These are phyloP conservation scores for Biston betularia DNA, from an alignment of 2,888 invertebrate species.

Conservation along the genomic window DNA sequence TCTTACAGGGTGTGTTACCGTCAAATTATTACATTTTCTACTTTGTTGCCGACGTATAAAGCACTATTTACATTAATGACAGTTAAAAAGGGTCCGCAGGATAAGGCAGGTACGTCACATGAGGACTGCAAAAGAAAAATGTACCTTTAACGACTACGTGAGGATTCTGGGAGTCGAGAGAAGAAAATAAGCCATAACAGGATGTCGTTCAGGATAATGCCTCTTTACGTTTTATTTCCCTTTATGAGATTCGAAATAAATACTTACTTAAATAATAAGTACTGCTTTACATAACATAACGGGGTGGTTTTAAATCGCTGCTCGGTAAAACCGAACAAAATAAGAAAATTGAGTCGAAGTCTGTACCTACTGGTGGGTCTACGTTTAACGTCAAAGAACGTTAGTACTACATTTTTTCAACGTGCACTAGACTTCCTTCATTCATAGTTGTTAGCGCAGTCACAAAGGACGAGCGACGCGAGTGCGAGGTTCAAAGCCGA, in stretches of 20 bases:
- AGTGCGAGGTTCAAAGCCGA: slow-evolving; percentile 64
- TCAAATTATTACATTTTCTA: slow-evolving; percentile 83
- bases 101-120: slow-evolving; percentile 77
- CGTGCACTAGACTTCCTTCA: slow-evolving; percentile 54
- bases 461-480: slow-evolving; percentile 61
- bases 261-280: slow-evolving; percentile 39
- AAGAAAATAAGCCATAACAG: slow-evolving; percentile 84
- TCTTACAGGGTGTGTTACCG: slow-evolving; percentile 81
- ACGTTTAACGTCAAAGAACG: slow-evolving; percentile 36
- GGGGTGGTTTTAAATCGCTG: slow-evolving; percentile 31
- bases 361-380: slow-evolving; percentile 28
- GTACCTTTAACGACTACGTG: slow-evolving; percentile 84
- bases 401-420: slow-evolving; percentile 48
- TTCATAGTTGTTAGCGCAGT: slow-evolving; percentile 58
- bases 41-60: slow-evolving; percentile 79
- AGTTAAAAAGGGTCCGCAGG: slow-evolving; percentile 74
- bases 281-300: slow-evolving; percentile 4
- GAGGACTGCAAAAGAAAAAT: slow-evolving; percentile 85
- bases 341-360: slow-evolving; percentile 41
- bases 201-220: slow-evolving; percentile 84
- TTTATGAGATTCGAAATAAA: slow-evolving; percentile 63
- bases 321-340: slow-evolving; percentile 31
- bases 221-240: slow-evolving; percentile 76
- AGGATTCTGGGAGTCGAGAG: slow-evolving; percentile 79
- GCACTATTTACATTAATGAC: slow-evolving; percentile 75